These are phyloP conservation scores for Engystomops pustulosus DNA, from an alignment of 2,113 vertebrate species.

Conservation along the genomic window DNA sequence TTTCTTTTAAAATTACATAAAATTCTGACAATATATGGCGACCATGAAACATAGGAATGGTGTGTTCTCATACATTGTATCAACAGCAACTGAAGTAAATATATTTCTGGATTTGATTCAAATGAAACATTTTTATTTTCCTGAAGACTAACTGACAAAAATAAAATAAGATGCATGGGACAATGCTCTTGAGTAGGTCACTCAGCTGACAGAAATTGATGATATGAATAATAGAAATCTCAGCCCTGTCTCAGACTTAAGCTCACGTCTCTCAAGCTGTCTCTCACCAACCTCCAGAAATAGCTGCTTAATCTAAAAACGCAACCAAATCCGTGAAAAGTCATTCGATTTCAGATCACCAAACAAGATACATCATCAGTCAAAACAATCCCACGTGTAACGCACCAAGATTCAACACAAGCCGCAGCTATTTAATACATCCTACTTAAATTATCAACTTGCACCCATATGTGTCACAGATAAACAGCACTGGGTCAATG, in stretches of 20 bases:
- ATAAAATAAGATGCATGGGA: conserved; percentile 61
- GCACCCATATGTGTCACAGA: too few relatives aligned
- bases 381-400: conserved; percentile 67
- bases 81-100: background rate
- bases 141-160: conserved; percentile 40
- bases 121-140: conserved; percentile 23
- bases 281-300: conserved; percentile 70
- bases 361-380: conserved; percentile 63
- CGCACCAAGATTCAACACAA: background rate
- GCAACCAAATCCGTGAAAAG: conserved; percentile 63
- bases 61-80: background rate
- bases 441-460: too few relatives aligned
- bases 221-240: conserved; percentile 78
- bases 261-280: conserved; percentile 66
- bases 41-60: too few relatives aligned
- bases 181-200: conserved; percentile 67
- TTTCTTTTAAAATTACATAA: background rate
- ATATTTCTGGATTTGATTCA: background rate
- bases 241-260: conserved; percentile 51
- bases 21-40: background rate
- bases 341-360: conserved; percentile 31
- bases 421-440: background rate
- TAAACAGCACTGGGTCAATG: too few relatives aligned
- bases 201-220: conserved; percentile 74
- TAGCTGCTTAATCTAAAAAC: conserved; percentile 75